A percentile compares a stretch with the other conserved stretches of the same genome.
Conservation (phyloP, 2,797 vertebrate species). For the Neopelma chrysocephalum region DNA sequence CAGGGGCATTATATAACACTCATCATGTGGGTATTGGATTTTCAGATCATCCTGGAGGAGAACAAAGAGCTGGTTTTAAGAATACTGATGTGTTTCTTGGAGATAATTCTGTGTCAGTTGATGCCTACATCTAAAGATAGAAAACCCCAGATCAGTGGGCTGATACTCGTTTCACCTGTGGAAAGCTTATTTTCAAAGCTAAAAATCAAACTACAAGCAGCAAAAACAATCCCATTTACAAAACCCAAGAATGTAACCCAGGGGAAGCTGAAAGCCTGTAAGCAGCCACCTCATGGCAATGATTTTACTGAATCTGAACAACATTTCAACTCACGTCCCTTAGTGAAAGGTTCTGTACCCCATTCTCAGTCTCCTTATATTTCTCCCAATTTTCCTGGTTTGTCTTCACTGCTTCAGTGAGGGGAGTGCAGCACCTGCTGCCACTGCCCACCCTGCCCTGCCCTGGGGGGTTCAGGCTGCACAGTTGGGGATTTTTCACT, state of each 20-base stretch:
- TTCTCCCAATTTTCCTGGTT: background rate
- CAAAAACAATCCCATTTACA: background rate
- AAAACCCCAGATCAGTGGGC: background rate
- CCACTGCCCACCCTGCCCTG: background rate
- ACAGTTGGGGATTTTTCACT: background rate
- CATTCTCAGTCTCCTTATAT: background rate
- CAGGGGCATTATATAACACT: slow-evolving; percentile 60
- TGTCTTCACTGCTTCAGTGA: background rate
- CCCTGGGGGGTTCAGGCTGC: background rate
- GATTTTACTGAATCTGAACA: background rate
- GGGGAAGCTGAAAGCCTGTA: background rate
- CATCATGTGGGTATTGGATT: slow-evolving; percentile 46
- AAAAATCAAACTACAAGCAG: slow-evolving; percentile 14
- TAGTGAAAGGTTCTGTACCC: background rate
- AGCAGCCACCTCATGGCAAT: background rate
- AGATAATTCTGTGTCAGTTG: slow-evolving; percentile 20
- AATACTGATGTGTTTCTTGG: slow-evolving; percentile 18
- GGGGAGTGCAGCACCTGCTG: background rate
- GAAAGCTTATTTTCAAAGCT: background rate
- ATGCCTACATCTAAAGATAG: slow-evolving; percentile 11
- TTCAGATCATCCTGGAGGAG: slow-evolving; percentile 17
- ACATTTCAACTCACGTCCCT: background rate
- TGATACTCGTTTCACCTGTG: background rate
- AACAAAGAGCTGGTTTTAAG: slow-evolving; percentile 45
- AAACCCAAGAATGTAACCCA: background rate